phyloP scores from a whole-genome alignment of 2,888 invertebrate genomes.

The Hermaeophaga mercurialis region DNA sequence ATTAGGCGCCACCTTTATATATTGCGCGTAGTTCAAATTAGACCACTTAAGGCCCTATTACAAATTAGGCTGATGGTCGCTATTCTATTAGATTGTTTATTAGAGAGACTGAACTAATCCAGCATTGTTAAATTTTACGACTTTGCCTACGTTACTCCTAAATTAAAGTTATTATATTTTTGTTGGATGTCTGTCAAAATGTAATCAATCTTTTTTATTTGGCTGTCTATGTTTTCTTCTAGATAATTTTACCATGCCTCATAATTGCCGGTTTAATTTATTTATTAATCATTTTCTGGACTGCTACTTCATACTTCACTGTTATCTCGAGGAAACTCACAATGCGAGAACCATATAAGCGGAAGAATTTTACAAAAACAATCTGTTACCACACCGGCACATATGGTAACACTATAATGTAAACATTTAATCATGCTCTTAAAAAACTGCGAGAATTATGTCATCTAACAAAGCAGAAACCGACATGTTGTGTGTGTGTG shows the following conservation, averaged over 20 bases:
- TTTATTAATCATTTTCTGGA: no score
- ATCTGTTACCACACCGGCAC: conserved; percentile 1
- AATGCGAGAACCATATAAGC: no score
- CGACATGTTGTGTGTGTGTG: conserved; percentile 28
- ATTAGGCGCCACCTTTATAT: conserved; percentile 31
- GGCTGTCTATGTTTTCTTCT: no score
- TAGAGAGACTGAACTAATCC: conserved; percentile 7
- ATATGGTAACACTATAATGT: conserved; percentile 11
- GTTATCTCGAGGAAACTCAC: no score
- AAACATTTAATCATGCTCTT: conserved; percentile 22
- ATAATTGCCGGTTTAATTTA: no score
- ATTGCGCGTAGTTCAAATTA: conserved; percentile 13
- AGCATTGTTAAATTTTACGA: conserved; percentile 4
- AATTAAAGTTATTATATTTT: no score
- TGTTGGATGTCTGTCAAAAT: no score
- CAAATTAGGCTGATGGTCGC: conserved; percentile 11
- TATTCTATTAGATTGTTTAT: conserved; percentile 15
- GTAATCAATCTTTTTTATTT: no score
- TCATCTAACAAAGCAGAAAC: conserved; percentile 38
- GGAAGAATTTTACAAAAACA: not conserved
- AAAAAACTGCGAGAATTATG: conserved; percentile 40
- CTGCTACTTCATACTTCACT: no score
- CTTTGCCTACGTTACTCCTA: not conserved
- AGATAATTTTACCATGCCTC: no score
- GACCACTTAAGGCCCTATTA: conserved; percentile 17